A percentile compares a stretch with the other conserved stretches of the same genome.
phyloP scores from a whole-genome alignment of 2,113 vertebrate species.

The Tichodroma muraria region DNA sequence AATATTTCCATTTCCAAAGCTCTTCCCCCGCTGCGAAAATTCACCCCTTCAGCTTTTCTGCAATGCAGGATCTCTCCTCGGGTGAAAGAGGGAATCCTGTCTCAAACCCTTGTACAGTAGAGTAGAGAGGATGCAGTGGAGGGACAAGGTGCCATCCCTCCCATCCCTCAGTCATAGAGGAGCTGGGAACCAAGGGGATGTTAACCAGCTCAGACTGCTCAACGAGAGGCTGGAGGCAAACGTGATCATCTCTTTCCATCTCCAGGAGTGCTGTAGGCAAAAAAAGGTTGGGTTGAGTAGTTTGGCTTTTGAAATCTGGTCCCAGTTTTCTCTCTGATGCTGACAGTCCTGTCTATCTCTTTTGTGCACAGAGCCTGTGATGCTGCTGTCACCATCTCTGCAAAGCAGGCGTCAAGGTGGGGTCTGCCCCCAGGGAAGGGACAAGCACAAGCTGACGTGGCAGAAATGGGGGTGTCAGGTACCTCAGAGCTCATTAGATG shows the following conservation, averaged over 20 bases:
- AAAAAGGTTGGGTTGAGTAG: background rate
- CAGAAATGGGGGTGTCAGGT: background rate
- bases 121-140: background rate
- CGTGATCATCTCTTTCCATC: accelerated
- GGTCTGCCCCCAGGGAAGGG: background rate
- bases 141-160: background rate
- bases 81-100: background rate
- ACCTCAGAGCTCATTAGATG: constrained; percentile 16
- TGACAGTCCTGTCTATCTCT: background rate
- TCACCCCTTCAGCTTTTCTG: background rate
- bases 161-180: background rate
- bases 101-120: background rate
- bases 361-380: background rate
- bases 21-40: background rate
- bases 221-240: background rate
- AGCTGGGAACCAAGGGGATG: background rate
- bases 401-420: background rate
- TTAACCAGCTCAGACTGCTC: background rate
- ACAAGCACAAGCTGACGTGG: background rate
- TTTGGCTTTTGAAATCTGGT: background rate
- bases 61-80: background rate
- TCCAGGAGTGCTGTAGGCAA: accelerated
- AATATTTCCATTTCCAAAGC: background rate
- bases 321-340: background rate
- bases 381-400: background rate